A percentile compares a stretch with the other conserved stretches of the same genome.
Evolutionary conservation across 2,113 vertebrate genomes (phyloP).

Genomic region (Mustelus asterias): DNA sequence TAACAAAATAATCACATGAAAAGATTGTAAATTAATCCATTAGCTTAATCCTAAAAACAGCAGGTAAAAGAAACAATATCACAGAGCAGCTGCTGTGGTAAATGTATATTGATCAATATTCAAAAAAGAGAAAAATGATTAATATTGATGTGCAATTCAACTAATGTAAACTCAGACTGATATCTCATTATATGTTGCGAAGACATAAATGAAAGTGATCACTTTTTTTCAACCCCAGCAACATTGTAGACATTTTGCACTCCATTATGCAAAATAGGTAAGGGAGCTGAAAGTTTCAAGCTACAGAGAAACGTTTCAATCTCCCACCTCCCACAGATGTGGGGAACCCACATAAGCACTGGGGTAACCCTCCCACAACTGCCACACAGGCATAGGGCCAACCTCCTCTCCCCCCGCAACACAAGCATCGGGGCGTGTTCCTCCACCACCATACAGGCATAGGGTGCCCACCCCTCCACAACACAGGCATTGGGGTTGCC

Average conservation of each 20-base stretch:
- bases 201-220: not conserved
- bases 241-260: not conserved
- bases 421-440: no score
- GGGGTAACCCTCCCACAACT: no score
- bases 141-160: slow-evolving; percentile 29
- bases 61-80: not conserved
- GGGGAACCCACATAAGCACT: no score
- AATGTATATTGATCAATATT: slow-evolving; percentile 10
- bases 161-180: not conserved
- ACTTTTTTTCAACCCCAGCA: not conserved
- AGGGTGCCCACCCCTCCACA: no score
- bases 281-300: not conserved
- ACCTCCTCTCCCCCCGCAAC: no score
- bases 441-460: no score
- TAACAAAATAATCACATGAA: not conserved
- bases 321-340: no score
- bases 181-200: not conserved
- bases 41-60: not conserved
- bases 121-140: slow-evolving; percentile 33
- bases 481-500: no score
- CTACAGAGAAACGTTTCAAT: no score
- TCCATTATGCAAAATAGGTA: not conserved
- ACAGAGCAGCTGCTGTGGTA: slow-evolving; percentile 7
- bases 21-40: not conserved
- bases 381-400: no score